A percentile compares a stretch with the other conserved stretches of the same genome.
phyloP scores from a whole-genome alignment of 2,888 invertebrate genomes.

The Euphydryas editha region DNA sequence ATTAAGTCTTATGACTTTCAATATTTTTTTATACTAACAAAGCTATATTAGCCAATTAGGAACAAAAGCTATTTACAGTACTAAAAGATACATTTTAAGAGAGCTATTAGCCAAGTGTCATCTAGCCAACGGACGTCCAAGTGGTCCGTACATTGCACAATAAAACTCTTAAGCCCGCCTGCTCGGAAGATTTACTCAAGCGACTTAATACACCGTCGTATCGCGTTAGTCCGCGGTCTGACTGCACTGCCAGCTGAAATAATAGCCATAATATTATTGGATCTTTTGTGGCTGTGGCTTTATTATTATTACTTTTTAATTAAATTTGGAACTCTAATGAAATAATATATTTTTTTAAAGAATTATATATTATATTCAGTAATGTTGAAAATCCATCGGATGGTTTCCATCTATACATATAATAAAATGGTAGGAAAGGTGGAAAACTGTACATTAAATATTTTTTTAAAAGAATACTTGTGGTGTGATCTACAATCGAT shows the following conservation, averaged over 20 bases:
- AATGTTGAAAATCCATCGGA: no score
- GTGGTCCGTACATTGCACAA: constrained; percentile 55
- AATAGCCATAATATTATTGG: background rate
- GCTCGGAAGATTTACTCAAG: constrained; percentile 77
- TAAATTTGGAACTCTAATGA: no score
- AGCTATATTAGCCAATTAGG: background rate
- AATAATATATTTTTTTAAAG: no score
- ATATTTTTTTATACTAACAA: background rate
- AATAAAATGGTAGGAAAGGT: no score
- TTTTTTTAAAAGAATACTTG: no score
- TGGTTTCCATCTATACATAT: no score
- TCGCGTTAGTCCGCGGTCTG: constrained; percentile 48
- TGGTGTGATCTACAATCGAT: no score
- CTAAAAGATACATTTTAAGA: constrained; percentile 20
- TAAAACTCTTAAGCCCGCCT: constrained; percentile 79
- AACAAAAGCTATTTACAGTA: background rate
- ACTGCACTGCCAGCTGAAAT: background rate
- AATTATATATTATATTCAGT: no score
- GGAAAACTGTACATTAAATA: no score
- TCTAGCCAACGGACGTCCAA: constrained; percentile 31
- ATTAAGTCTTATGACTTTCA: no score
- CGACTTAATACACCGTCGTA: constrained; percentile 78
- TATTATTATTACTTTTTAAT: background rate
- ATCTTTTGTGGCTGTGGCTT: background rate
- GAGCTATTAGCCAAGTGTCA: constrained; percentile 36